Evolutionary conservation across 2,113 vertebrate genomes (phyloP).

Genomic region (Corythoichthys haematopterus): DNA sequence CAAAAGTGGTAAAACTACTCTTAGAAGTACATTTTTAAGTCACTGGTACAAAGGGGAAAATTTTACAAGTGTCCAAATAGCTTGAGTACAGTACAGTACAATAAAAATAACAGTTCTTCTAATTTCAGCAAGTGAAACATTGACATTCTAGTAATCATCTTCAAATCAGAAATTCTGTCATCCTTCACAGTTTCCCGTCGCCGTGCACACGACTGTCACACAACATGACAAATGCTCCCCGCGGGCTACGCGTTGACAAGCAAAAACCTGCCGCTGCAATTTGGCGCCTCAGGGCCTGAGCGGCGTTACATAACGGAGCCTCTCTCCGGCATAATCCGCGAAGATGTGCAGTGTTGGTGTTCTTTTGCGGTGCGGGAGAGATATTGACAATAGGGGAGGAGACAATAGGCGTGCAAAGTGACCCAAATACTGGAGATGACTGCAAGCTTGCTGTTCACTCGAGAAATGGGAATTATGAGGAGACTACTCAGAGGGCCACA

Average conservation of each 20-base stretch:
- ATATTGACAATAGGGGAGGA: constrained; percentile 22
- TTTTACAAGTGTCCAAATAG: too few species aligned
- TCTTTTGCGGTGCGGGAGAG: constrained; percentile 19
- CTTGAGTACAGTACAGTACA: too few species aligned
- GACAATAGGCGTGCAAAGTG: constrained; percentile 13
- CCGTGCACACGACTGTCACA: constrained; percentile 37
- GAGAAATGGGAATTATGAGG: neutral
- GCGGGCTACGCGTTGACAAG: constrained; percentile 45
- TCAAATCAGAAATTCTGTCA: constrained; percentile 26
- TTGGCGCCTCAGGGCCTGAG: constrained; percentile 34
- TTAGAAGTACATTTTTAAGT: too few species aligned
- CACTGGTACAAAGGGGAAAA: too few species aligned
- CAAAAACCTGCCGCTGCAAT: constrained; percentile 47
- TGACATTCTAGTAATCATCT: neutral
- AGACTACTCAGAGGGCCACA: neutral
- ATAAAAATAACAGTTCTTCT: neutral
- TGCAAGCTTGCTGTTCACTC: neutral
- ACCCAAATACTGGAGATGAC: neutral
- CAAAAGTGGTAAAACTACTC: too few species aligned
- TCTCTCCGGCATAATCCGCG: constrained; percentile 23
- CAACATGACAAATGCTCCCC: constrained; percentile 42
- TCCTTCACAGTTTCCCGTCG: constrained; percentile 49
- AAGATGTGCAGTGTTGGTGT: constrained; percentile 18
- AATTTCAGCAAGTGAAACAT: neutral
- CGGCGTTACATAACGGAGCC: constrained; percentile 47